Conservation (phyloP, 1,140 invertebrate genomes). For the Leguminivora glycinivorella region DNA sequence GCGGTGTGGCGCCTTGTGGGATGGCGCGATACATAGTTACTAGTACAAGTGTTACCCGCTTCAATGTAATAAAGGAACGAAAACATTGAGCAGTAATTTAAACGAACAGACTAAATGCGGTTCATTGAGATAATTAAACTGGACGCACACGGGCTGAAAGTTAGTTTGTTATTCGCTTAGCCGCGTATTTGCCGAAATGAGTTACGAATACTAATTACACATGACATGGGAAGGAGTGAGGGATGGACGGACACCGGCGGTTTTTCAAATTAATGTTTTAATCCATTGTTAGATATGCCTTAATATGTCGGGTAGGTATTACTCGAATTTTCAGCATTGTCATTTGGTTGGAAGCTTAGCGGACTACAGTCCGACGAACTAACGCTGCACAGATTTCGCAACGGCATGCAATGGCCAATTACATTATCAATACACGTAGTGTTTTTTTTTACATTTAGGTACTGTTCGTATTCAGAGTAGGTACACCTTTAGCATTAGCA, state of each 20-base stretch:
- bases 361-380: no score
- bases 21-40: no score
- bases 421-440: no score
- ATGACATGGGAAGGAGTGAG: conserved; percentile 18
- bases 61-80: background rate
- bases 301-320: background rate
- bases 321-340: background rate
- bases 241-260: conserved; percentile 4
- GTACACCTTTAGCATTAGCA: no score
- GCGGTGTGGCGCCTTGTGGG: no score
- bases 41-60: no score
- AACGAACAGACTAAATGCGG: conserved; percentile 25
- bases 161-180: conserved; percentile 29
- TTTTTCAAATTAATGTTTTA: conserved; percentile 23
- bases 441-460: no score
- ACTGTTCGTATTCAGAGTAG: no score
- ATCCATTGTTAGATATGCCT: background rate
- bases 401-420: no score
- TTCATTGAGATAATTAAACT: conserved; percentile 26
- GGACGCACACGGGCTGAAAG: conserved; percentile 24
- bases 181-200: conserved; percentile 27
- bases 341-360: background rate
- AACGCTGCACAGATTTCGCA: no score
- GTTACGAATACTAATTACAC: conserved; percentile 28
- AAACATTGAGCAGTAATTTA: conserved; percentile 19